Base-by-base conservation (phyloP, 2,797 vertebrate genomes). In the Gymnodraco acuticeps region DNA sequence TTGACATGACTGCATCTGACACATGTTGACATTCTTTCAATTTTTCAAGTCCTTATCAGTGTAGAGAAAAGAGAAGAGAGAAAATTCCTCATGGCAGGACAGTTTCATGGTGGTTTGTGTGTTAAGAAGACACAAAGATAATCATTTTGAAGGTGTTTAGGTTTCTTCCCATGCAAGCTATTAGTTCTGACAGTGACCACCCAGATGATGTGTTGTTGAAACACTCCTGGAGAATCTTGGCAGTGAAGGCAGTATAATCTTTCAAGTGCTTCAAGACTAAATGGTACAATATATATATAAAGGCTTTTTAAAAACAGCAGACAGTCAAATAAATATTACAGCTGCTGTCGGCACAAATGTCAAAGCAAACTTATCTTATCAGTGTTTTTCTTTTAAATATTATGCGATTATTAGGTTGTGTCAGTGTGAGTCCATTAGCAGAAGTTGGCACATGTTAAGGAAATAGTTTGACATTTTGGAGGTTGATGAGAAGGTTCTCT, bases 1-100 rank as follows among this genome's bases (percentile, higher is more conserved):
- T 69, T 67, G 80, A 84, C 86, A 58, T 46, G 89, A 90, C 42
- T 73, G 77, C 64, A 73, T 81, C 75, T 59, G 23, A 66, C 56
- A 58, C 65, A 6, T 91, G 85, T 87, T 89, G 86, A 91, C 88
- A 90, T 93, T 87, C 85, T 83, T 77, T 73, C 31, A 20, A 8
- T n/a, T 54, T 67, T 65, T 72, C 10, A 55, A 46, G 33, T 65
- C 53, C 66, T 81, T 86, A 86, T 87, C 83, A 56, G 81, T 17
- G 10, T 16, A 20, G 62, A 62, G 23, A 41, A 47, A 27, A 27
- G 27, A 5, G 27, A 27, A 27, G 27, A 27, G 27, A 27, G 27
- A 27, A 71, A 14, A 56, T 68, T 73, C 69, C 73, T 41, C 9
- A 58, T 46, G 13, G 47, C 46, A 52, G 64, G 13, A 68, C 8